phyloP scores from a whole-genome alignment of 2,888 invertebrate species.

The Lottia scabra region DNA sequence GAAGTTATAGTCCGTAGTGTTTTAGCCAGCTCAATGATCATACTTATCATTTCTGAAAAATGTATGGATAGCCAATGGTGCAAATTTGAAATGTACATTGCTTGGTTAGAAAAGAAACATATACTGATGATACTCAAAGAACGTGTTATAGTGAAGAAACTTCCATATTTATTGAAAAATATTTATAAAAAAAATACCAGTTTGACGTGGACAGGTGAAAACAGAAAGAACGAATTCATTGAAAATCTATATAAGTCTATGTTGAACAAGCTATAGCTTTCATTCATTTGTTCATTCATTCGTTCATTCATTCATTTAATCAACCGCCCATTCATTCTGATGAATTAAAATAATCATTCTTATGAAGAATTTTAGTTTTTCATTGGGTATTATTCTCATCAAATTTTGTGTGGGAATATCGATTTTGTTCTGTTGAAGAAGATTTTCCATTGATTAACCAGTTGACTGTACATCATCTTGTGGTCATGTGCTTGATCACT shows the following conservation, averaged over 20 bases:
- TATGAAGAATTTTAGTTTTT: no score
- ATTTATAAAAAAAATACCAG: background rate
- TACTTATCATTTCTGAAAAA: background rate
- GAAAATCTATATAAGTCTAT: background rate
- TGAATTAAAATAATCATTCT: no score
- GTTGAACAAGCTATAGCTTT: background rate
- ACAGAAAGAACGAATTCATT: background rate
- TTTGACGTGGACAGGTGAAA: background rate
- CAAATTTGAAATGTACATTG: background rate
- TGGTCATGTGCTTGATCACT: no score
- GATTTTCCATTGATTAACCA: no score
- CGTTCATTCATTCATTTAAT: no score
- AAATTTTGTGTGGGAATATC: no score
- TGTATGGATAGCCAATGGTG: conserved; percentile 3
- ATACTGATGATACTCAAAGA: background rate
- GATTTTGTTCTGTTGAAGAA: no score
- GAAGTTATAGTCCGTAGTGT: background rate
- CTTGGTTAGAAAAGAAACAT: background rate
- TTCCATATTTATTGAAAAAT: background rate
- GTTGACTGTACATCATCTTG: no score
- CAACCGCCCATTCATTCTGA: no score
- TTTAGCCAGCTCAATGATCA: background rate
- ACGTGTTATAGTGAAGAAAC: background rate
- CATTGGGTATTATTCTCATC: no score
- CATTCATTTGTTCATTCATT: background rate